These are phyloP conservation scores for Macquaria australasica DNA, from an alignment of 2,113 vertebrate genomes.

Conservation along the genomic window DNA sequence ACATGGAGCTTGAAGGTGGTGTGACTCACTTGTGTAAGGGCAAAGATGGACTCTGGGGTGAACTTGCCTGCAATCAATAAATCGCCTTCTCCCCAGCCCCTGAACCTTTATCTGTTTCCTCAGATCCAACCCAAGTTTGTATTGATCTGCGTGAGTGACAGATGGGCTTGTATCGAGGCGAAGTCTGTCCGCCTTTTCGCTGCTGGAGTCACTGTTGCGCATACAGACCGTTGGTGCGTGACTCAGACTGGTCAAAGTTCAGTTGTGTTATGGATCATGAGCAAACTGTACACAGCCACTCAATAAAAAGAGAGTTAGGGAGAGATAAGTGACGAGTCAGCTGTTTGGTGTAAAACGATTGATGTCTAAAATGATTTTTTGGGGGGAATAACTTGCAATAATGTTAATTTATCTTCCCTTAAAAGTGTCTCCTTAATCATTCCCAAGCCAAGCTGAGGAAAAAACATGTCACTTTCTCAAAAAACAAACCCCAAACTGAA, in stretches of 20 bases:
- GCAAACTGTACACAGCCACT: constrained; percentile 9
- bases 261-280: constrained; percentile 1
- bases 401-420: neutral
- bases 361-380: neutral
- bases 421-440: neutral
- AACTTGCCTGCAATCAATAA: constrained; percentile 66
- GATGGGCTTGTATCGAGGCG: constrained; percentile 25
- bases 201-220: constrained; percentile 28
- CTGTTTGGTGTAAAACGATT: neutral
- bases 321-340: neutral
- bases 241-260: constrained; percentile 63
- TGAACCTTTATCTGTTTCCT: constrained; percentile 66
- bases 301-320: neutral
- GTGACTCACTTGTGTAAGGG: constrained; percentile 48
- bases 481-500: no score
- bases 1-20: constrained; percentile 36
- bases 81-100: constrained; percentile 28
- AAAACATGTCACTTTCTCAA: no score
- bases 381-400: neutral
- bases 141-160: constrained; percentile 67
- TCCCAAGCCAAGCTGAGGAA: neutral
- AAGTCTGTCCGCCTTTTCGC: constrained; percentile 7
- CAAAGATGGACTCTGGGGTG: constrained; percentile 47
- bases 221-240: constrained; percentile 48
- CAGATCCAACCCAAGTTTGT: constrained; percentile 48